These are phyloP conservation scores for Bradypodion ventrale DNA, from an alignment of 2,797 vertebrate genomes.

Conservation along the genomic window DNA sequence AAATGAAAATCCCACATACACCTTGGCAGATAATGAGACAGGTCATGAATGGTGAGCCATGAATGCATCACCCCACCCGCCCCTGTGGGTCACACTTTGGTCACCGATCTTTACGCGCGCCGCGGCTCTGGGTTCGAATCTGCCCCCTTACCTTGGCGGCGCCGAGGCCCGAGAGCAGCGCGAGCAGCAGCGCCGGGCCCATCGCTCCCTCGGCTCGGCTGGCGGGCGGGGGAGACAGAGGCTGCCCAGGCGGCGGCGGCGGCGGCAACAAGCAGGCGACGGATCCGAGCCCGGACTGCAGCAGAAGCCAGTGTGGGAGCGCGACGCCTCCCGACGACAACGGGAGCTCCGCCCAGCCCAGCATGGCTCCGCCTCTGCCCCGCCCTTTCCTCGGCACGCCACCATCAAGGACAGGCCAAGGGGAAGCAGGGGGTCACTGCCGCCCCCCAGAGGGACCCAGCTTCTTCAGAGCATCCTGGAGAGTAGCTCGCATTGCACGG, in stretches of 20 bases:
- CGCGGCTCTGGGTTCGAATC: background rate
- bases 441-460: background rate
- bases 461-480: too few relatives aligned
- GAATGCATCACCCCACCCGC: too few relatives aligned
- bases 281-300: conserved; percentile 24
- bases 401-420: background rate
- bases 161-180: conserved; percentile 34
- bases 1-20: too few relatives aligned
- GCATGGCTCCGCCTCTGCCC: background rate
- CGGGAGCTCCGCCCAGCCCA: background rate
- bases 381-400: background rate
- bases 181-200: conserved; percentile 37
- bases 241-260: conserved; percentile 33
- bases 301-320: background rate
- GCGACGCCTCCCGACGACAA: background rate
- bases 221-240: conserved; percentile 9
- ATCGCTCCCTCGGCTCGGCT: conserved; percentile 10
- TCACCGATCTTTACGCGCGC: too few relatives aligned
- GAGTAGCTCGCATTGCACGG: background rate
- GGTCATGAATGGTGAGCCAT: too few relatives aligned
- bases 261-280: conserved; percentile 25
- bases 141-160: conserved; percentile 36
- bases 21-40: too few relatives aligned
- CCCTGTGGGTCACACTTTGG: too few relatives aligned
- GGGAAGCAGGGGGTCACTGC: too few relatives aligned